Evolutionary conservation across 2,113 vertebrate genomes (phyloP).

Genomic region (Catharus fuscescens): DNA sequence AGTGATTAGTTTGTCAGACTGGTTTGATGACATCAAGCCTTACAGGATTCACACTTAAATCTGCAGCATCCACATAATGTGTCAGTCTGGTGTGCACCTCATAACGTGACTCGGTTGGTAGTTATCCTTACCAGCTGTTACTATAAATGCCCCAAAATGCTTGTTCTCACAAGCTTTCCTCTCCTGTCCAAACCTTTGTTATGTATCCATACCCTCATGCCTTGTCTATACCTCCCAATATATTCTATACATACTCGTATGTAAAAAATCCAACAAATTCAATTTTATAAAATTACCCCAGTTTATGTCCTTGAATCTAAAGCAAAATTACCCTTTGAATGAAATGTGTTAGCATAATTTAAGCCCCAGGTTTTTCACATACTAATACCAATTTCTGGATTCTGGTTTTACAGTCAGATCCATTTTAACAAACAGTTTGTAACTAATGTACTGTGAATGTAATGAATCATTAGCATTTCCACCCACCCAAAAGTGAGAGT

Average conservation of each 20-base stretch:
- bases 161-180: not conserved
- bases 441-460: accelerated
- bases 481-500: not conserved
- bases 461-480: not conserved
- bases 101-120: accelerated
- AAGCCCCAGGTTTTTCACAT: not conserved
- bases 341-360: not conserved
- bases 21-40: not conserved
- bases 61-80: accelerated
- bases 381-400: accelerated
- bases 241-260: accelerated
- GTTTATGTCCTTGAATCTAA: not conserved
- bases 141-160: not conserved
- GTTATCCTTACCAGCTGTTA: not conserved
- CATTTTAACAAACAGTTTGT: not conserved
- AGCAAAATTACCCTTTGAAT: not conserved
- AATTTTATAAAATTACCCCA: not conserved
- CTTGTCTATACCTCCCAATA: accelerated
- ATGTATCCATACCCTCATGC: not conserved
- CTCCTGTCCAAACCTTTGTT: not conserved
- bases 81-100: not conserved
- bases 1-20: not conserved
- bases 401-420: not conserved
- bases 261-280: not conserved
- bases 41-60: not conserved